Evolutionary conservation across 1,140 invertebrate species (phyloP).

Genomic region (Aleiodes sp.): DNA sequence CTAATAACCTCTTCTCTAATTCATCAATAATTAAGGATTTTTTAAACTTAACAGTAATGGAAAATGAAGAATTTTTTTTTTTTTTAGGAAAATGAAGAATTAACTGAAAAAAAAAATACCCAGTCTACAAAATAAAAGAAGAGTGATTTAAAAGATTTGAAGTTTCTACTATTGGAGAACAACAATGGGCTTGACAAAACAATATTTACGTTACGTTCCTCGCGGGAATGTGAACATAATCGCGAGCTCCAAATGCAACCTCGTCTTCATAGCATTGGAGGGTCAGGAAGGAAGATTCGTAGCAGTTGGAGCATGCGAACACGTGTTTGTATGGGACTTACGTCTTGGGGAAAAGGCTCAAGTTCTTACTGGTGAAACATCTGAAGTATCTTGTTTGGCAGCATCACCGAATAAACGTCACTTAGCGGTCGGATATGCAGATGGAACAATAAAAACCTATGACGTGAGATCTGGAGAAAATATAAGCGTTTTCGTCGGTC

Average conservation of each 20-base stretch:
- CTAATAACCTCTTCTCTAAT: too few relatives aligned
- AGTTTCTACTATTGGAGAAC: neutral
- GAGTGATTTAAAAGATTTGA: too few relatives aligned
- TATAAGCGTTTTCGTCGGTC: slow-evolving; percentile 85
- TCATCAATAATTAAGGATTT: too few relatives aligned
- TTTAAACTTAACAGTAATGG: too few relatives aligned
- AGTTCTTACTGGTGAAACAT: slow-evolving; percentile 80
- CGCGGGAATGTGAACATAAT: slow-evolving; percentile 88
- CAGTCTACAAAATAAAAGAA: too few relatives aligned
- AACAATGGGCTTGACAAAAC: slow-evolving; percentile 94
- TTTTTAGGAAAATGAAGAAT: too few relatives aligned
- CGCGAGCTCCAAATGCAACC: slow-evolving; percentile 80
- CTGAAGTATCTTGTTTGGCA: slow-evolving; percentile 77
- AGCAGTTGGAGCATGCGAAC: slow-evolving; percentile 90
- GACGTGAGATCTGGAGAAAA: slow-evolving; percentile 76
- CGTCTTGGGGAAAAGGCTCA: slow-evolving; percentile 86
- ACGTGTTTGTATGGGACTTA: slow-evolving; percentile 94
- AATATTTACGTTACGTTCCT: slow-evolving; percentile 91
- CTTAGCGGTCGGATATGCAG: slow-evolving; percentile 90
- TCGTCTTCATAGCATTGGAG: slow-evolving; percentile 79
- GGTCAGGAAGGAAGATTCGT: slow-evolving; percentile 82
- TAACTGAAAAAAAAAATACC: too few relatives aligned
- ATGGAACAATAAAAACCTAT: slow-evolving; percentile 89
- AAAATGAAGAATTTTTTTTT: too few relatives aligned
- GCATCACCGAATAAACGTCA: slow-evolving; percentile 77